Base-by-base conservation (phyloP, 2,113 vertebrate genomes). In the Scomber colias region DNA sequence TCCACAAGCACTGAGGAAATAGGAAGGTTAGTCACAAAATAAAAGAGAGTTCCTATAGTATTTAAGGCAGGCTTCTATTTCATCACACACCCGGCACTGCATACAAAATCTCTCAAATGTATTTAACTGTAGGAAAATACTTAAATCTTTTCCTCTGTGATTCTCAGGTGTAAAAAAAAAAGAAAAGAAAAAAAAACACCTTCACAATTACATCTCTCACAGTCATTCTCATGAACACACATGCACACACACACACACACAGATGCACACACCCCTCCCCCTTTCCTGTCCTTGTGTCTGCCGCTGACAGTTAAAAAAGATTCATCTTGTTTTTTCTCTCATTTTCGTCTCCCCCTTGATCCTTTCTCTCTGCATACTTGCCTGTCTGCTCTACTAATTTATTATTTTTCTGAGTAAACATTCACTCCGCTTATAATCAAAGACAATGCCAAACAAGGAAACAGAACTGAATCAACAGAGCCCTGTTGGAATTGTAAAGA, bases 321-420 rank as follows among this genome's bases (percentile, higher is more conserved):
- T 80, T 57, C 15, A 31, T 54, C 50, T 27, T n/a, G 53, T n/a
- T 55, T 70, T 72, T n/a, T 45, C 19, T 61, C 56, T 64, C 19
- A 53, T 40, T 83, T 44, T 31, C 24, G 2, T 27, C 24, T 27
- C 24, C 24, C 24, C 30, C 49, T 77, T n/a, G 8, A 59, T 59
- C 16, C 51, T 3, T 10, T 50, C 51, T 15, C 30, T 50, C 55
- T n/a, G 7, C 0, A 50, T 44, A 45, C 12, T 69, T 24, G 31
- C 46, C 24, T 60, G 75, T 51, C 45, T 49, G 65, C 56, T 84
- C 50, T 5, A 35, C 19, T 79, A 76, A 88, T 84, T 88, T 71
- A 86, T 86, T 75, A 51, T 69, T 74, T 56, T 79, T 84, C 82
- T 74, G 75, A 54, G 79, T 56, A 84, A 84, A 82, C 83, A 84